Conservation (phyloP, 2,797 vertebrate genomes). For the Scarus forsteni region DNA sequence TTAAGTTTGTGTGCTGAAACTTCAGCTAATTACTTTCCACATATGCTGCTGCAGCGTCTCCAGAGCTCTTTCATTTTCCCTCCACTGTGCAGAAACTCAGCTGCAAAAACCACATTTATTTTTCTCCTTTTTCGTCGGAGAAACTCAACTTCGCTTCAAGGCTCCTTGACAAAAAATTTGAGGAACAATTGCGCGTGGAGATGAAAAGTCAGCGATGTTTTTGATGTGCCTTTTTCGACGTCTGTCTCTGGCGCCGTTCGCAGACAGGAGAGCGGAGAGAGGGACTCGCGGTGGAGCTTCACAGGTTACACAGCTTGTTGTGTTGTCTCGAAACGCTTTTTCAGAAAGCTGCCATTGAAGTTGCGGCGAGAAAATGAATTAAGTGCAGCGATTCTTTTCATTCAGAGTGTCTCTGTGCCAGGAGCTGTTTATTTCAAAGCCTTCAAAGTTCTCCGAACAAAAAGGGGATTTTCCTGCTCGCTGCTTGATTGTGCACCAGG, state of each 20-base stretch:
- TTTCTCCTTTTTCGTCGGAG: background rate
- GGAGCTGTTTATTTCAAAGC: constrained; percentile 47
- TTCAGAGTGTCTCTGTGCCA: constrained; percentile 32
- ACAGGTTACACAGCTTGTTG: constrained; percentile 35
- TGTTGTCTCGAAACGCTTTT: constrained; percentile 42
- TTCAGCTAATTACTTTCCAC: constrained; percentile 90
- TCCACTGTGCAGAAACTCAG: constrained; percentile 67
- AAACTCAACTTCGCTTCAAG: constrained; percentile 5
- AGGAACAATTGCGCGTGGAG: constrained; percentile 18
- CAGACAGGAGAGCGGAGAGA: constrained; percentile 5
- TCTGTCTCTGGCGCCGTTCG: constrained; percentile 4
- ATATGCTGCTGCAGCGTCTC: constrained; percentile 83
- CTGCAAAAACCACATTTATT: constrained; percentile 81
- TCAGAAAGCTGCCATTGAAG: constrained; percentile 36
- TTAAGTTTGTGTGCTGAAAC: constrained; percentile 89
- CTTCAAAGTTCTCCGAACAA: constrained; percentile 48
- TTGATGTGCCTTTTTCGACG: constrained; percentile 27
- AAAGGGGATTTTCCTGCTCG: constrained; percentile 40
- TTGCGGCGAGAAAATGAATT: constrained; percentile 56
- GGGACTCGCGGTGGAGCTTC: constrained; percentile 9
- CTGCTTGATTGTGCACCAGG: constrained; percentile 20
- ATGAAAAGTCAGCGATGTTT: constrained; percentile 25
- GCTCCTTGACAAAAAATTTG: constrained; percentile 14
- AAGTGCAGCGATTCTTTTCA: constrained; percentile 43
- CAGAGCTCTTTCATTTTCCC: constrained; percentile 66